Percentiles rank a stretch among this genome's conserved stretches.
These are phyloP conservation scores for Polypterus bichir DNA, from an alignment of 2,113 vertebrate species.

Conservation along the genomic window DNA sequence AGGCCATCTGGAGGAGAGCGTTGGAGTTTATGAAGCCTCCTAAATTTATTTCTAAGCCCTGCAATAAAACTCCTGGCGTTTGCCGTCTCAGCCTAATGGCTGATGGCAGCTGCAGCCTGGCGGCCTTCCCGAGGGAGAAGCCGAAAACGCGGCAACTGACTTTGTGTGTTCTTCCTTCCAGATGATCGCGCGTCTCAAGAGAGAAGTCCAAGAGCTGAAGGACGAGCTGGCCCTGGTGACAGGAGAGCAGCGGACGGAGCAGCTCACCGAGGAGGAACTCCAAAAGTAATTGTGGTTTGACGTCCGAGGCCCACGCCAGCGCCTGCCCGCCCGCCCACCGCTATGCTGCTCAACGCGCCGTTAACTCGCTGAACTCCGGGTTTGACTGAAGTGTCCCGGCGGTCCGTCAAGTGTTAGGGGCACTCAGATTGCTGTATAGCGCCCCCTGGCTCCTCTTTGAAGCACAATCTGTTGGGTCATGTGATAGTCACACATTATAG, in stretches of 20 bases:
- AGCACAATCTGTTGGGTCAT: too few species aligned
- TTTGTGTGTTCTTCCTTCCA: slow-evolving; percentile 26
- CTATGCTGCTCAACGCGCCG: too few species aligned
- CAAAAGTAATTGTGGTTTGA: slow-evolving; percentile 48
- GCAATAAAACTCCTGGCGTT: slow-evolving; percentile 2
- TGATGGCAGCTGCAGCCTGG: not conserved
- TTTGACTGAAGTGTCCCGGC: too few species aligned
- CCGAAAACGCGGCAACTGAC: not conserved
- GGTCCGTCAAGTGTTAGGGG: too few species aligned
- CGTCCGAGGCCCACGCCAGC: too few species aligned
- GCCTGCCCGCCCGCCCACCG: too few species aligned
- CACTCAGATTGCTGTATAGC: too few species aligned
- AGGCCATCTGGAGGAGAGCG: not conserved
- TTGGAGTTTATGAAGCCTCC: slow-evolving; percentile 2
- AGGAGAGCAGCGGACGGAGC: slow-evolving; percentile 56
- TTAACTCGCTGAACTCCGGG: too few species aligned
- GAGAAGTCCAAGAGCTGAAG: slow-evolving; percentile 70
- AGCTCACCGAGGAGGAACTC: slow-evolving; percentile 62
- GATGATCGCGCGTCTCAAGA: slow-evolving; percentile 68
- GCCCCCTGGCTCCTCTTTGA: too few species aligned
- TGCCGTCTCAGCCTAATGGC: not conserved
- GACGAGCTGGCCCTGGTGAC: slow-evolving; percentile 71
- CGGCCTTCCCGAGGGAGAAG: not conserved
- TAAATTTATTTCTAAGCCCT: slow-evolving; percentile 5
- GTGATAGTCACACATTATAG: too few species aligned